Evolutionary conservation across 1,140 invertebrate genomes (phyloP).

Genomic region (Heliconius himera): DNA sequence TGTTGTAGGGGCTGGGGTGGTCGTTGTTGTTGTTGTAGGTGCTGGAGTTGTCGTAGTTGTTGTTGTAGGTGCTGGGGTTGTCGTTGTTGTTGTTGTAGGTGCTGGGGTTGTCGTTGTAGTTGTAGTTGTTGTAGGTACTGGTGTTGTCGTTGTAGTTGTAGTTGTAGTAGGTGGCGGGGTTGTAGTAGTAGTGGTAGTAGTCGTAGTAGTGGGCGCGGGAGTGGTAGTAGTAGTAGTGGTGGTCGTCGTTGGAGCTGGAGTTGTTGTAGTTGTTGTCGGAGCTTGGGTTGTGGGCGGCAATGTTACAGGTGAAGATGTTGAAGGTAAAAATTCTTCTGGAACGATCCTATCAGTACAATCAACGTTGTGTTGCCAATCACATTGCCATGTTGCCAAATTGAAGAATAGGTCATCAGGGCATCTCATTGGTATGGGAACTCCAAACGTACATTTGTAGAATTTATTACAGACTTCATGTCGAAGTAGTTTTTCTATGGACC

Average conservation of each 20-base stretch:
- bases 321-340: conserved; percentile 32
- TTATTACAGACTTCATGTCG: conserved; percentile 81
- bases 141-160: conserved; percentile 27
- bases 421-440: conserved; percentile 66
- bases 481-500: conserved; percentile 59
- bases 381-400: conserved; percentile 77
- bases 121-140: conserved; percentile 25
- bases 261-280: conserved; percentile 11
- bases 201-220: conserved; percentile 12
- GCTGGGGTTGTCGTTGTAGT: conserved; percentile 26
- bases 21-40: conserved; percentile 30
- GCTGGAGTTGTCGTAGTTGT: conserved; percentile 29
- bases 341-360: conserved; percentile 70
- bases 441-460: conserved; percentile 83
- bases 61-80: conserved; percentile 23
- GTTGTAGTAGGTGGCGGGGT: conserved; percentile 17
- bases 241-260: conserved; percentile 25
- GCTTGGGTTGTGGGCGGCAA: conserved; percentile 21
- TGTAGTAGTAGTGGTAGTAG: conserved; percentile 29
- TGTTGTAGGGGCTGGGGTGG: conserved; percentile 21
- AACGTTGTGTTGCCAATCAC: conserved; percentile 82
- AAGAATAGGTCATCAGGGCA: conserved; percentile 82
- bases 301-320: conserved; percentile 17
- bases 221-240: conserved; percentile 30
- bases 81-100: conserved; percentile 22